Base-by-base conservation (phyloP, 2,113 vertebrate genomes). In the Eira barbara region DNA sequence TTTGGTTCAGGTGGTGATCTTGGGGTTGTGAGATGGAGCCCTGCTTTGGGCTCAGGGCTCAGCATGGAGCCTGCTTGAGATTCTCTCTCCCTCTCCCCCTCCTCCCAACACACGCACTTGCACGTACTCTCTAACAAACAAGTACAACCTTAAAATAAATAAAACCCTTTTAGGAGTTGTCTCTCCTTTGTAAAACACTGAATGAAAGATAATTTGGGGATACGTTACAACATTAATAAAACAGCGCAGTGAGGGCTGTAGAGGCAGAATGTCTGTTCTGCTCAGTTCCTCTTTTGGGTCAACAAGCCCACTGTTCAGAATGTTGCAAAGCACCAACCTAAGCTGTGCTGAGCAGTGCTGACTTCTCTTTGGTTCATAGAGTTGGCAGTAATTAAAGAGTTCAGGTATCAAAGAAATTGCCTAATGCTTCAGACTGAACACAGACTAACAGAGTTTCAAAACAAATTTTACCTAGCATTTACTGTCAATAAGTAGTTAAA, bases 391-490 rank as follows among this genome's bases (percentile, higher is more conserved):
- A 94, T 71, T 96, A 88, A 83, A 87, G 63, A 94, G 52, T 55
- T 63, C 42, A 91, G 21, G 23, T 78, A 71, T 63, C 3, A 92
- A 57, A 92, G n/a, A 92, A 92, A 89, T 25, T 84, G 61, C 31
- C 45, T 91, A 78, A 83, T 88, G 59, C n/a, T 95, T 91, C 29
- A 57, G 34, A 96, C 15, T 45, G 52, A 71, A 86, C 27, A 76
- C 10, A 80, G 12, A 45, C 9, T 91, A 74, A 86, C 4, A 86
- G 57, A 78, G 12, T 45, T 85, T 89, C 47, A 86, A 92, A 93
- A 86, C 29, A 88, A 87, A 96, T 86, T 92, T 92, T 81, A 85
- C 29, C 21, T 6, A 67, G 55, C 31, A 84, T 88, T 91, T 91
- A 74, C 5, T 89, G 34, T 80, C 80, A 65, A 82, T 29, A 95